Evolutionary conservation across 2,797 vertebrate species (phyloP).

Genomic region (Alauda arvensis): DNA sequence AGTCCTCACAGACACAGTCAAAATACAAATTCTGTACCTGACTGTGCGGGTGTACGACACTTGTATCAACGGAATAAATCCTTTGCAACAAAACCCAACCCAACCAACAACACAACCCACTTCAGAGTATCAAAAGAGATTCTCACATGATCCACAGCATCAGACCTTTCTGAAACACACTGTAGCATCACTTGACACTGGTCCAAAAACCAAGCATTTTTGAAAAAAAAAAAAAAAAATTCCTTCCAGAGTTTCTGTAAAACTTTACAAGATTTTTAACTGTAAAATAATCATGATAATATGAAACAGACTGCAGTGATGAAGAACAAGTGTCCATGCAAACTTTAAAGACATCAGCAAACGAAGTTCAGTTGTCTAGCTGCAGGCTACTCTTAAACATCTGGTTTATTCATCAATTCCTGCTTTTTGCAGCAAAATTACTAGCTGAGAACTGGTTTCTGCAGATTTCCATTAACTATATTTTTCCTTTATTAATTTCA

Average conservation of each 20-base stretch:
- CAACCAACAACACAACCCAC: background rate
- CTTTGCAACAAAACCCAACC: background rate
- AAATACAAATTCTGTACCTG: slow-evolving; percentile 18
- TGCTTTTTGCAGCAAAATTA: background rate
- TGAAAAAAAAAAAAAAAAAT: too few relatives aligned
- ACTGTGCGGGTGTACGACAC: background rate
- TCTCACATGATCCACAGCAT: background rate
- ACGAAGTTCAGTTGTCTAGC: background rate
- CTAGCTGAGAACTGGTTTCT: background rate
- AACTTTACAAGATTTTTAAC: background rate
- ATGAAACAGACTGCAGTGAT: background rate
- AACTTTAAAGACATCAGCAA: slow-evolving; percentile 8
- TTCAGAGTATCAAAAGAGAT: background rate
- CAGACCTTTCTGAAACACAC: background rate
- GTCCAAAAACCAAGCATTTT: background rate
- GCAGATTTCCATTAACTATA: background rate
- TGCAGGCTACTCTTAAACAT: background rate
- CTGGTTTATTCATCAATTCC: background rate
- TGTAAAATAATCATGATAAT: background rate
- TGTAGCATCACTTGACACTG: background rate
- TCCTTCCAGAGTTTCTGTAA: background rate
- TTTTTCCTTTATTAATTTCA: background rate
- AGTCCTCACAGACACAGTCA: slow-evolving; percentile 37
- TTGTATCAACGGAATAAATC: background rate
- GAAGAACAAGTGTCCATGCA: background rate